These are phyloP conservation scores for Tachyglossus aculeatus DNA, from an alignment of 2,797 vertebrate genomes.

Conservation along the genomic window DNA sequence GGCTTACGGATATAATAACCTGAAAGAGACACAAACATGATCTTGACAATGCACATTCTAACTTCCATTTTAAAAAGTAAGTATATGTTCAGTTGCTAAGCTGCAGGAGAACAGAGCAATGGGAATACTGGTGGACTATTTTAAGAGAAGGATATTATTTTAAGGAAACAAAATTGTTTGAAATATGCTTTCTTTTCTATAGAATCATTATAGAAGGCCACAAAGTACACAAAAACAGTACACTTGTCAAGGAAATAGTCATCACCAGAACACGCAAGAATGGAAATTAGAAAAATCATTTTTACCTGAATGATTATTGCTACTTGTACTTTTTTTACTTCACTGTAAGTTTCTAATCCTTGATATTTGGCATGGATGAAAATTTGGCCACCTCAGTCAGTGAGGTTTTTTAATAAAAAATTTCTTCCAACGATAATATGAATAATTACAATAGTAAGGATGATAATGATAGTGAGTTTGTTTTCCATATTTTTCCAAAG, in stretches of 20 bases:
- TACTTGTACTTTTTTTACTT: no score
- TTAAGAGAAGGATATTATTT: neutral
- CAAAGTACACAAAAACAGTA: neutral
- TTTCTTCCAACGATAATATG: no score
- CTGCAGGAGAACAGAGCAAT: neutral
- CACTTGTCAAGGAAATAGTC: neutral
- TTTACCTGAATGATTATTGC: no score
- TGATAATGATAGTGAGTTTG: no score
- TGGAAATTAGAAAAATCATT: neutral
- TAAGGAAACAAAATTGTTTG: neutral
- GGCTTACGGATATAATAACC: conserved; percentile 98
- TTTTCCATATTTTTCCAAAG: no score
- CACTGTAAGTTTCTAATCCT: no score
- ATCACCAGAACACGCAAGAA: neutral
- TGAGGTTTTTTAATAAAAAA: no score
- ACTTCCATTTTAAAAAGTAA: neutral
- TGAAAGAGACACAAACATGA: conserved; percentile 60
- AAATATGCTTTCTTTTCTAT: neutral
- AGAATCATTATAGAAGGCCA: neutral
- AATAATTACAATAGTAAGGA: no score
- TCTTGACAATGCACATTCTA: conserved; percentile 22
- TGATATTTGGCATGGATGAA: no score
- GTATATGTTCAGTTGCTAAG: neutral
- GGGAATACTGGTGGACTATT: neutral
- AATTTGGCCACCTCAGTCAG: no score